Conservation (phyloP, 2,888 invertebrate genomes). For the Heliconius hortense region DNA sequence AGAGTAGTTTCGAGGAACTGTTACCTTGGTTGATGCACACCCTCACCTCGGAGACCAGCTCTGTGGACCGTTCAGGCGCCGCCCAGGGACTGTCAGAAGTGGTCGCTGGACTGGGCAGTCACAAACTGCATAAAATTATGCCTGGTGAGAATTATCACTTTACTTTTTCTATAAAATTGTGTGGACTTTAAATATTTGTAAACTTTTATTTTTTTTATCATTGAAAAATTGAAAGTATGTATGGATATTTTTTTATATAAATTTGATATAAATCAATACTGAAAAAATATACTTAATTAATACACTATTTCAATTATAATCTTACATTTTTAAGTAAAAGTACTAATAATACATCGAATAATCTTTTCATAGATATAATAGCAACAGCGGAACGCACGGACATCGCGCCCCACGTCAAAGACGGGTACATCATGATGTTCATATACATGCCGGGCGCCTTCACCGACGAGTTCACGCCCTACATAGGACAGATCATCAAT, state of each 20-base stretch:
- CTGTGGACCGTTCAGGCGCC: slow-evolving; percentile 97
- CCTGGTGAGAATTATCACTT: slow-evolving; percentile 83
- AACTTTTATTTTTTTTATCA: background rate
- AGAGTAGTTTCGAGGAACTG: slow-evolving; percentile 96
- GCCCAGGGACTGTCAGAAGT: slow-evolving; percentile 99
- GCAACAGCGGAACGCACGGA: slow-evolving; percentile 95
- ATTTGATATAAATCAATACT: too few species aligned
- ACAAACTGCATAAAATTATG: slow-evolving; percentile 97
- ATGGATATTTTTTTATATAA: too few species aligned
- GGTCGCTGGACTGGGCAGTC: slow-evolving; percentile 96
- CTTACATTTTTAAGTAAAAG: background rate
- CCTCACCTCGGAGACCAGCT: slow-evolving; percentile 95
- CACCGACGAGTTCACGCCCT: slow-evolving; percentile 96
- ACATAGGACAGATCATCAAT: slow-evolving; percentile 97
- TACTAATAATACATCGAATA: background rate
- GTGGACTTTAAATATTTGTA: background rate
- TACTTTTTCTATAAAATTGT: background rate
- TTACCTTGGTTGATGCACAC: slow-evolving; percentile 99
- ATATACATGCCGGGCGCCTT: slow-evolving; percentile 99
- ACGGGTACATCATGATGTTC: slow-evolving; percentile 99
- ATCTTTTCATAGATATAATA: slow-evolving; percentile 87
- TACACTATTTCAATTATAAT: background rate
- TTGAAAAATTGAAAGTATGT: background rate
- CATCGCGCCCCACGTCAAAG: slow-evolving; percentile 98
- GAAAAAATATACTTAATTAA: too few species aligned